phyloP scores from a whole-genome alignment of 2,888 invertebrate species.

The Ceratothoa steindachneri region DNA sequence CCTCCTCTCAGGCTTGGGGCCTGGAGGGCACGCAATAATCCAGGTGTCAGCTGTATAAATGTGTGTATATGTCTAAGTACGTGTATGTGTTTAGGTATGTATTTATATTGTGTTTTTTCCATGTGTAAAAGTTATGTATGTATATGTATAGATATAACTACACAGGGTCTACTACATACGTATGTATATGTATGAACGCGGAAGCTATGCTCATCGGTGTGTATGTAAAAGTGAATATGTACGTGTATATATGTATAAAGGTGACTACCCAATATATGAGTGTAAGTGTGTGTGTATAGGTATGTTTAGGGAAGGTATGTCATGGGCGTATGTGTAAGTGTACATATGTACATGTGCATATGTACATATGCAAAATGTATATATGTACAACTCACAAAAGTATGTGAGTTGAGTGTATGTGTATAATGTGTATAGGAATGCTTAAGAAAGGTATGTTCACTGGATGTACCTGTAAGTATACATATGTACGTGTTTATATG shows the following conservation, averaged over 20 bases:
- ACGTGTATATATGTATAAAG: not conserved
- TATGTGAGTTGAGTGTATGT: too few species aligned
- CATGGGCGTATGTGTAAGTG: too few species aligned
- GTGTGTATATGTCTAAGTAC: not conserved
- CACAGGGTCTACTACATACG: not conserved
- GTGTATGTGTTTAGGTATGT: not conserved
- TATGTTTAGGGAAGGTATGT: too few species aligned
- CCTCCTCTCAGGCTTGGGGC: too few species aligned
- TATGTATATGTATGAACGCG: not conserved
- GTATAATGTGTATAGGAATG: too few species aligned
- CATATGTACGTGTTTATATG: not conserved
- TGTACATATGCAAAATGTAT: too few species aligned
- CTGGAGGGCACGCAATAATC: too few species aligned
- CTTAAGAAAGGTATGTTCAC: too few species aligned
- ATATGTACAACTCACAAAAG: too few species aligned
- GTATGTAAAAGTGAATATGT: not conserved
- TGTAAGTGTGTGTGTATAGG: not conserved
- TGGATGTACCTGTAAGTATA: not conserved
- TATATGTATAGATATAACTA: constrained; percentile 14
- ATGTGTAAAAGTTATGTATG: not conserved
- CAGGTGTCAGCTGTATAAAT: not conserved
- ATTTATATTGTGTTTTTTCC: not conserved
- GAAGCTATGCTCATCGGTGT: too few species aligned
- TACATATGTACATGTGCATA: too few species aligned
- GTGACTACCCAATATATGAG: not conserved